These are phyloP conservation scores for Polia nebulosa DNA, from an alignment of 2,888 invertebrate genomes.

Conservation along the genomic window DNA sequence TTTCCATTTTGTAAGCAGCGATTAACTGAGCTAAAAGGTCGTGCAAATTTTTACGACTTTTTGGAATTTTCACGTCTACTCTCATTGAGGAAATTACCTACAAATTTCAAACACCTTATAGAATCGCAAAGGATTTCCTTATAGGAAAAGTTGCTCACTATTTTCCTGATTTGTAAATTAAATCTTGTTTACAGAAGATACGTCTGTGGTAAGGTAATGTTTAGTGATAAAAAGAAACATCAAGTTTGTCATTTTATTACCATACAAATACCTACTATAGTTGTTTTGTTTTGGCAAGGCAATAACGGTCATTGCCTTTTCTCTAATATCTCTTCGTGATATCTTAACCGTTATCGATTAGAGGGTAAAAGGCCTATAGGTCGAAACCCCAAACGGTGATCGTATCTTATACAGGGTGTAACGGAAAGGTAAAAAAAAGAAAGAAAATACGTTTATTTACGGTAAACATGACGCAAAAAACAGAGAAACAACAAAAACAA, in stretches of 20 bases:
- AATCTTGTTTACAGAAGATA: conserved; percentile 1
- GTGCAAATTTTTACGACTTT: no score
- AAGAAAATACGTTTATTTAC: no score
- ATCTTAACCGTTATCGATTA: background rate
- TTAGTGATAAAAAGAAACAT: conserved; percentile 17
- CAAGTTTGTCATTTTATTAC: conserved; percentile 13
- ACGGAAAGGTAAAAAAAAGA: no score
- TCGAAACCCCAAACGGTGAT: background rate
- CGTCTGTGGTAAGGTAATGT: conserved; percentile 4
- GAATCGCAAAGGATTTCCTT: background rate
- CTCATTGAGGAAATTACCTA: no score
- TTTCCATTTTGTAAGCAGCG: no score
- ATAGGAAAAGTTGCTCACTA: background rate
- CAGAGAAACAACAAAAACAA: background rate
- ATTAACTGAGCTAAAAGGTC: no score
- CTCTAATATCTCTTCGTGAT: background rate
- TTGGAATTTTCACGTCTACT: no score
- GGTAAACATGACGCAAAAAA: no score
- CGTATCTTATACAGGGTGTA: no score
- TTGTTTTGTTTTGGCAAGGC: background rate
- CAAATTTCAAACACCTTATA: background rate
- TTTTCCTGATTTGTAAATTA: background rate
- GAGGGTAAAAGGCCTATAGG: background rate
- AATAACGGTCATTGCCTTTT: background rate
- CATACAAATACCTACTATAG: conserved; percentile 9